A percentile compares a stretch with the other conserved stretches of the same genome.
phyloP scores from a whole-genome alignment of 2,888 invertebrate genomes.

The Podabrus alpinus region DNA sequence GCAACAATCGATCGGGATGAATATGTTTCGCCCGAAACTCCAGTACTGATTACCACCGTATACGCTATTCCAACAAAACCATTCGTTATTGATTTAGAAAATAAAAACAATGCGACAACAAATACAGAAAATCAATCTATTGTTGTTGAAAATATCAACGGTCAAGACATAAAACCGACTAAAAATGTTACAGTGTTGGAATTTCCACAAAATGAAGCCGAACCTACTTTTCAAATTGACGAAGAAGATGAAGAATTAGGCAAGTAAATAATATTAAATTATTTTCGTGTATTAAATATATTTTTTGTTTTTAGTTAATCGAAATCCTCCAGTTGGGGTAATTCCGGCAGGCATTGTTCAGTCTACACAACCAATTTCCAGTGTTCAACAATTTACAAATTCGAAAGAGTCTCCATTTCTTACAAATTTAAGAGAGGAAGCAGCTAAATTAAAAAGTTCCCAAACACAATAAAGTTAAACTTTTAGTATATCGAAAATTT shows the following conservation, averaged over 20 bases:
- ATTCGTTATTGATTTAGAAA: slow-evolving; percentile 40
- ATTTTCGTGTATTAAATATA: background rate
- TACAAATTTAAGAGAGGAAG: slow-evolving; percentile 52
- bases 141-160: slow-evolving; percentile 44
- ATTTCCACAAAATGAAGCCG: slow-evolving; percentile 47
- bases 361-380: slow-evolving; percentile 53
- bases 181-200: slow-evolving; percentile 48
- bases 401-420: slow-evolving; percentile 55
- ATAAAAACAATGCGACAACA: slow-evolving; percentile 40
- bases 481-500: background rate
- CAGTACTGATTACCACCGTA: slow-evolving; percentile 51
- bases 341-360: slow-evolving; percentile 58
- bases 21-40: slow-evolving; percentile 48
- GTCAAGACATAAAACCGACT: slow-evolving; percentile 35
- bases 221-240: slow-evolving; percentile 45
- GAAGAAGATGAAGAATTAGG: slow-evolving; percentile 52
- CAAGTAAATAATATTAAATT: slow-evolving; percentile 27
- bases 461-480: background rate
- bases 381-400: slow-evolving; percentile 52
- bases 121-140: slow-evolving; percentile 46
- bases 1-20: slow-evolving; percentile 51
- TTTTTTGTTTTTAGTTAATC: slow-evolving; percentile 45
- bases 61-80: slow-evolving; percentile 55
- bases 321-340: slow-evolving; percentile 51
- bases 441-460: slow-evolving; percentile 40